Conservation (phyloP, 2,888 invertebrate species). For the Schrankia costaestrigalis region DNA sequence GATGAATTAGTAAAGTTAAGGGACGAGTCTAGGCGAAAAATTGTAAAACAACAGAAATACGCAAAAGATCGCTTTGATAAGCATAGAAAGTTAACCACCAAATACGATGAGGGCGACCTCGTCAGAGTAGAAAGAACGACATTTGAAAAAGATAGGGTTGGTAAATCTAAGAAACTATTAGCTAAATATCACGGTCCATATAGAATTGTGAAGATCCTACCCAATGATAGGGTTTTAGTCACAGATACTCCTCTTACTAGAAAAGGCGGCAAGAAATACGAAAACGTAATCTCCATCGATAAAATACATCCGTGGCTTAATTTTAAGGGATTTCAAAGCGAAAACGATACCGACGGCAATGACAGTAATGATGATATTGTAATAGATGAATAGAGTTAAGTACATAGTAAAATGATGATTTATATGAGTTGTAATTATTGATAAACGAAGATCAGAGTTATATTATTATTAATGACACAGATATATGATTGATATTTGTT, state of each 20-base stretch:
- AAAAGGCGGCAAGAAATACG: not conserved
- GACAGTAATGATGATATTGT: not conserved
- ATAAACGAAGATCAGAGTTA: too few relatives aligned
- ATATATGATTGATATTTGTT: too few relatives aligned
- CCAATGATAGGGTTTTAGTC: conserved; percentile 2
- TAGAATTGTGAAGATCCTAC: conserved; percentile 1
- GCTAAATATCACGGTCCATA: conserved; percentile 4
- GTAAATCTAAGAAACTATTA: conserved; percentile 3
- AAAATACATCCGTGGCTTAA: conserved; percentile 1
- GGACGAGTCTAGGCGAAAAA: not conserved
- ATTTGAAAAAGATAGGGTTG: not conserved
- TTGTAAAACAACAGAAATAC: too few relatives aligned
- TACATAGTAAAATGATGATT: not conserved
- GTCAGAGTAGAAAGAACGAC: conserved; percentile 4
- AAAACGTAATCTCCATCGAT: not conserved
- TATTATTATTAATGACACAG: too few relatives aligned
- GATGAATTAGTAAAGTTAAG: too few relatives aligned
- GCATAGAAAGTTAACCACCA: too few relatives aligned
- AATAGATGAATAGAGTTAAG: too few relatives aligned
- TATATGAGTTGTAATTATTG: too few relatives aligned
- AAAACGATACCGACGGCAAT: not conserved
- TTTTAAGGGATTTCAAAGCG: not conserved
- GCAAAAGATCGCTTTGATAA: too few relatives aligned
- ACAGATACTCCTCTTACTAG: conserved; percentile 1
- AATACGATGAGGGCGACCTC: too few relatives aligned